Conservation (phyloP, 1,140 invertebrate species). For the Ectropis grisescens region DNA sequence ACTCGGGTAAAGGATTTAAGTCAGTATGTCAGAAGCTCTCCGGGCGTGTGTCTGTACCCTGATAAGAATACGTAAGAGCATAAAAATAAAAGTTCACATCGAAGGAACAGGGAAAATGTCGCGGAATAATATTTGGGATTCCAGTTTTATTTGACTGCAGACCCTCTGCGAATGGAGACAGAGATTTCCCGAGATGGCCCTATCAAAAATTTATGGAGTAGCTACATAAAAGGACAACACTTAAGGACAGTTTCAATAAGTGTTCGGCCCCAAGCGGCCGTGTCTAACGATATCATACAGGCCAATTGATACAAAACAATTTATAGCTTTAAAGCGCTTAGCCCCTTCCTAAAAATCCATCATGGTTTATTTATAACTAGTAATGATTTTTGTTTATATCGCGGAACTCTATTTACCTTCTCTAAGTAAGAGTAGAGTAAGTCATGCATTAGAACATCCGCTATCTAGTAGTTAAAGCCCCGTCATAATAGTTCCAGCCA, state of each 20-base stretch:
- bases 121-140: slow-evolving; percentile 68
- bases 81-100: slow-evolving; percentile 70
- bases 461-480: no score
- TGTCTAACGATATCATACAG: slow-evolving; percentile 10
- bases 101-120: slow-evolving; percentile 63
- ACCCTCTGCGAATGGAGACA: slow-evolving; percentile 66
- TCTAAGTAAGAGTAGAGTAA: no score
- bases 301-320: neutral
- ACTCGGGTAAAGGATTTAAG: slow-evolving; percentile 28
- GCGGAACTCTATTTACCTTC: no score
- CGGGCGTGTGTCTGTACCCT: slow-evolving; percentile 53
- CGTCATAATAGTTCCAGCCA: no score
- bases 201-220: slow-evolving; percentile 70
- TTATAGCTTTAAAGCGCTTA: no score
- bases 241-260: slow-evolving; percentile 67
- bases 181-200: slow-evolving; percentile 68
- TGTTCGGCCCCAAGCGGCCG: slow-evolving; percentile 36
- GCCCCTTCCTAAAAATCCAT: no score
- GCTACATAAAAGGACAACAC: slow-evolving; percentile 67
- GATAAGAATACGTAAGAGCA: slow-evolving; percentile 67
- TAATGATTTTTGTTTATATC: no score
- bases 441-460: no score
- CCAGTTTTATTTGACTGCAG: slow-evolving; percentile 67
- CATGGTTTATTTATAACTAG: no score
- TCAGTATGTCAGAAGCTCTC: slow-evolving; percentile 52